A percentile compares a stretch with the other conserved stretches of the same genome.
These are phyloP conservation scores for Lerema accius DNA, from an alignment of 1,140 invertebrate species.

Conservation along the genomic window DNA sequence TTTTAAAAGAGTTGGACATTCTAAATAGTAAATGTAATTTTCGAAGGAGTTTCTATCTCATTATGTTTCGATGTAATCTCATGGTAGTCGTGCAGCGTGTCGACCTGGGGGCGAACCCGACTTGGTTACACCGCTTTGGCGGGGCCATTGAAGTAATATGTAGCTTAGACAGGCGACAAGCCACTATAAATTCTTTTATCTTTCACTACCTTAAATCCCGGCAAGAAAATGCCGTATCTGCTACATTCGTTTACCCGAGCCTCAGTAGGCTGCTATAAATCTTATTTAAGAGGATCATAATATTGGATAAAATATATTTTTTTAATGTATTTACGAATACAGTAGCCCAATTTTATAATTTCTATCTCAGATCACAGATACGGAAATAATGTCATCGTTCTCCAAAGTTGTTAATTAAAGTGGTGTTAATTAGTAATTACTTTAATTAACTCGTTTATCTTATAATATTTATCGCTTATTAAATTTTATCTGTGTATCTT, in stretches of 20 bases:
- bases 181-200: slow-evolving; percentile 30
- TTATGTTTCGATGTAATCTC: slow-evolving; percentile 31
- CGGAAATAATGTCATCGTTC: too few species aligned
- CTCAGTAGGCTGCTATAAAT: background rate
- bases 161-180: slow-evolving; percentile 21
- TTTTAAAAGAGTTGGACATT: background rate
- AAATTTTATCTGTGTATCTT: too few species aligned
- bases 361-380: too few species aligned
- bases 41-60: slow-evolving; percentile 16
- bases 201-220: slow-evolving; percentile 7
- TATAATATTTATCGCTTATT: too few species aligned
- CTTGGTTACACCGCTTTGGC: slow-evolving; percentile 27
- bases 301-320: too few species aligned
- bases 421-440: too few species aligned
- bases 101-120: slow-evolving; percentile 29
- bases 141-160: slow-evolving; percentile 25
- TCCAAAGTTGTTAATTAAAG: too few species aligned
- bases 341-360: too few species aligned
- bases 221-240: slow-evolving; percentile 2
- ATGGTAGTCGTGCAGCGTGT: slow-evolving; percentile 17
- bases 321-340: too few species aligned
- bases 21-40: slow-evolving; percentile 2
- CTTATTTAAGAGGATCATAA: background rate
- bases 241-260: slow-evolving; percentile 2
- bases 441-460: too few species aligned